phyloP scores from a whole-genome alignment of 2,113 vertebrate species.

The Vidua macroura region DNA sequence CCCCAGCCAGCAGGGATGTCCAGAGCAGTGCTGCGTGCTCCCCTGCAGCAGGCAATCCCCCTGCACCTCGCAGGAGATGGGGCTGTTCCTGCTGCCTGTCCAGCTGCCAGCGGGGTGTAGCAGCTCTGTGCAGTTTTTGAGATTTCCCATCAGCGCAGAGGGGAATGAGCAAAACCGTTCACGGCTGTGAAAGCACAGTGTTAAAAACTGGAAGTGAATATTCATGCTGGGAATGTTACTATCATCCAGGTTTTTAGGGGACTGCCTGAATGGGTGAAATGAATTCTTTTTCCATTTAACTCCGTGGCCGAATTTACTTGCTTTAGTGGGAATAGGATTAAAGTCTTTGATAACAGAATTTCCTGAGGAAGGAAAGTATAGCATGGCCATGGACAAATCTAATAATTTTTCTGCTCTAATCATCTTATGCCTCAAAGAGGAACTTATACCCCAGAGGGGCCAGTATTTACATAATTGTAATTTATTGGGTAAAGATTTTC shows the following conservation, averaged over 20 bases:
- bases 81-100: not conserved
- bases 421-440: conserved; percentile 50
- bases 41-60: not conserved
- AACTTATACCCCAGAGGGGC: conserved; percentile 1
- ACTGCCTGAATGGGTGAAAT: not conserved
- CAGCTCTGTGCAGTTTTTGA: not conserved
- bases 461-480: conserved; percentile 71
- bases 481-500: conserved; percentile 62
- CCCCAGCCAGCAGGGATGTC: not conserved
- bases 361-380: conserved; percentile 45
- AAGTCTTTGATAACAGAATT: conserved; percentile 56
- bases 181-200: not conserved
- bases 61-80: fast-evolving
- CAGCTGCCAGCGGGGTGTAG: not conserved
- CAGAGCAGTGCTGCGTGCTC: not conserved
- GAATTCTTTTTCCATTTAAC: conserved; percentile 21
- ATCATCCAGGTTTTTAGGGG: not conserved
- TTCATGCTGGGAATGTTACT: not conserved
- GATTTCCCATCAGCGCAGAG: not conserved
- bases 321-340: conserved; percentile 43
- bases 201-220: not conserved
- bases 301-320: conserved; percentile 18
- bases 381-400: conserved; percentile 51
- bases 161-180: not conserved
- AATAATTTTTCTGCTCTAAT: conserved; percentile 66